Base-by-base conservation (phyloP, 2,888 invertebrate genomes). In the Lathronympha strigana region DNA sequence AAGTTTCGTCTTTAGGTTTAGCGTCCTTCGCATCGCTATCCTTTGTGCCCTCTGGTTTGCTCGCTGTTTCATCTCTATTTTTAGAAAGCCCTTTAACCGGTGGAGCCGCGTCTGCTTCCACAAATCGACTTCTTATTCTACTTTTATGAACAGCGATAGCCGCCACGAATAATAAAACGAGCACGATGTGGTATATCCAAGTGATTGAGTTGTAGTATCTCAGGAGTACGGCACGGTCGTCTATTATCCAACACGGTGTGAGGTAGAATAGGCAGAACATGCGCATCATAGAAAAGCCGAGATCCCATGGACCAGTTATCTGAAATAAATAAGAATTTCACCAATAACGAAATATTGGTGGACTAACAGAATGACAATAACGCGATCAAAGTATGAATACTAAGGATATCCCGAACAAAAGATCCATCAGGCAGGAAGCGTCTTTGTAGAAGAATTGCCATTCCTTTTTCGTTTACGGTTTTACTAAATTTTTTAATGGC, bases 291-390 rank as follows among this genome's bases (percentile, higher is more conserved):
- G 88, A 86, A 67, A 86, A 91, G 0, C 91, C 91, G 15, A 92
- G 80, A 68, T 94, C 93, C 90, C 94, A 94, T 0, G 93, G 77
- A 63, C 88, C 81, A 73, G 93, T 92, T 73, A 90, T 86, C 94
- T 95, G 87, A 91, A 92, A 73, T 81, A 67, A 74, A 81, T 73
- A 51, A 23, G 23, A 1, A 13, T 8, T 36, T 45, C 38, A 13
- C 1, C n/a, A 25, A 25, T 25, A 25, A 25, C 4, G 25, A 4
- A 25, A 25, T 6, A 25, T 25, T 25, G 6, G 3, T 3, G 25
- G 4, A 6, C 25, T 25, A 6, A 4, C 6, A 3, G 25, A 25
- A 25, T 25, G 25, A n/a, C n/a, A n/a, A n/a, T n/a, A n/a, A n/a
- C n/a, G n/a, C n/a, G n/a, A n/a, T n/a, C n/a, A n/a, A n/a, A n/a